Base-by-base conservation (phyloP, 1,140 invertebrate genomes). In the Pseudachorutes palmiensis region DNA sequence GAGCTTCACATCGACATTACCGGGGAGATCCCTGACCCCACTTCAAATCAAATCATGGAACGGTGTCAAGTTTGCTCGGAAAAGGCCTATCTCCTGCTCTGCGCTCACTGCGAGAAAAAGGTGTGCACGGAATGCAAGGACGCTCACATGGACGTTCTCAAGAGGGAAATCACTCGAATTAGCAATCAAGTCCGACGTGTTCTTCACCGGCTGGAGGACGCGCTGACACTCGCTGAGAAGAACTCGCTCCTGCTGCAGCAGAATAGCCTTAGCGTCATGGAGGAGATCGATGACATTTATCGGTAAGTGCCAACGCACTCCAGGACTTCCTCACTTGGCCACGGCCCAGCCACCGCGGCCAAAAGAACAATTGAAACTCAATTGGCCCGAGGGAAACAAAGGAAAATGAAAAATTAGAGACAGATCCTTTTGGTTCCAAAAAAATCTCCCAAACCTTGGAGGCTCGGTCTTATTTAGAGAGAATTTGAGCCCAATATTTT, bases 41-140 rank as follows among this genome's bases (percentile, higher is more conserved):
- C 89, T 59, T 88, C 87, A 76, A 87, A 87, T 75, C 72, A 77
- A 66, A 74, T 80, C 62, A 80, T 80, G 78, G 79, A 80, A 70
- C 63, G 80, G 69, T 82, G 80, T 66, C 76, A 75, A 65, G 89
- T 95, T 9, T 98, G 96, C 80, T 92, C 91, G 57, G 93, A 97
- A 80, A 97, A 98, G 78, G 87, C 91, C 32, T 93, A 95, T 77
- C 88, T 92, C 71, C 87, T 84, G 29, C 80, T 86, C 33, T 98
- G 95, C 80, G 85, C 87, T 22, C 94, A 98, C 80, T 98, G 96
- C 79, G 92, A 95, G 81, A 88, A 95, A 81, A 88, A 96, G 85
- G 86, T 90, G 76, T 86, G 95, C 83, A 84, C 88, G 76, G 84
- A 93, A 80, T 87, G 96, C 83, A 90, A 94, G 81, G 88, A 90